These are phyloP conservation scores for Archocentrus centrarchus DNA, from an alignment of 2,113 vertebrate species.

Conservation along the genomic window DNA sequence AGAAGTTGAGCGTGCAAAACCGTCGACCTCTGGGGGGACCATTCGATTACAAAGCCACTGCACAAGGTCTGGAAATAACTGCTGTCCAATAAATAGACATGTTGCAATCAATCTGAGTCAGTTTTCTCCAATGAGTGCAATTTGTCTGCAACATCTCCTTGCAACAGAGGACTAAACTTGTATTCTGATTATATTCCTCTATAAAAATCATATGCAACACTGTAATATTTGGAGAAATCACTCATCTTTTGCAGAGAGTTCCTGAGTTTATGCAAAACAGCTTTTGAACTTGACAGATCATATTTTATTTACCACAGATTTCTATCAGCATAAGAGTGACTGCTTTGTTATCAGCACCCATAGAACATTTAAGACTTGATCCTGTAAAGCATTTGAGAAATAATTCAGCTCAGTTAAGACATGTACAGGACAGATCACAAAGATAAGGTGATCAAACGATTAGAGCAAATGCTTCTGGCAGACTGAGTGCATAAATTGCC, in stretches of 20 bases:
- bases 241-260: neutral
- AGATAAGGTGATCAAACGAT: conserved; percentile 28
- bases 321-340: neutral
- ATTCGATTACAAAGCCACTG: neutral
- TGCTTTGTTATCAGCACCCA: neutral
- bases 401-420: neutral
- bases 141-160: neutral
- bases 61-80: neutral
- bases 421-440: neutral
- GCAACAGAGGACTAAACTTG: neutral
- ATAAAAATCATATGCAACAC: neutral
- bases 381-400: neutral
- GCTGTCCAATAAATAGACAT: neutral
- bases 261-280: neutral
- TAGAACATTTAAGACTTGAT: neutral
- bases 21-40: neutral
- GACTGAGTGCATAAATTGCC: conserved; percentile 13
- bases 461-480: conserved; percentile 7
- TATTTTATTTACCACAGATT: neutral
- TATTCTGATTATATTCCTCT: neutral
- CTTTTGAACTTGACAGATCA: neutral
- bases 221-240: neutral
- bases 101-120: neutral
- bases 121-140: neutral
- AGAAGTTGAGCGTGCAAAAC: no score